A percentile compares a stretch with the other conserved stretches of the same genome.
Conservation (phyloP, 2,113 vertebrate genomes). For the Tiliqua scincoides region DNA sequence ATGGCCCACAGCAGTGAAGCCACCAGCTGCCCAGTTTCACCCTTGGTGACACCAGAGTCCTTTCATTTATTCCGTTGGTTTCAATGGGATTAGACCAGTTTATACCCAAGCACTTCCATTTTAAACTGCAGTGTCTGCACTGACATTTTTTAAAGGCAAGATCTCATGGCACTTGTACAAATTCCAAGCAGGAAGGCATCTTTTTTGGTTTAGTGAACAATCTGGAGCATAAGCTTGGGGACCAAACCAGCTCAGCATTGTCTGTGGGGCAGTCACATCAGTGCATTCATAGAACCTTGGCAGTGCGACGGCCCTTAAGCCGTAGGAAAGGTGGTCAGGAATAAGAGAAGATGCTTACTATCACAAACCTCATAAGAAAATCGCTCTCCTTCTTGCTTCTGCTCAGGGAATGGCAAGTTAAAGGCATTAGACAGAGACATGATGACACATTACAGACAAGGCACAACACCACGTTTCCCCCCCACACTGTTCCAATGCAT, state of each 20-base stretch:
- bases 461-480: conserved; percentile 55
- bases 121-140: not conserved
- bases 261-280: conserved; percentile 16
- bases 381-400: conserved; percentile 98
- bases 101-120: not conserved
- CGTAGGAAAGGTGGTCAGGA: conserved; percentile 52
- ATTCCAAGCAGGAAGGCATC: conserved; percentile 17
- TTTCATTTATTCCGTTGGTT: not conserved
- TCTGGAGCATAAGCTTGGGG: conserved; percentile 17
- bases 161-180: not conserved
- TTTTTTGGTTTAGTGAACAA: conserved; percentile 16
- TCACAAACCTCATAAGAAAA: conserved; percentile 99
- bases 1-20: not conserved
- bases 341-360: conserved; percentile 68
- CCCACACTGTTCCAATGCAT: not conserved
- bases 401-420: conserved; percentile 81
- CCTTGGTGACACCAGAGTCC: not conserved
- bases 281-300: conserved; percentile 43
- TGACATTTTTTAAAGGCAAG: not conserved
- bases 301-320: conserved; percentile 32
- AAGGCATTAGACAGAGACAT: conserved; percentile 81
- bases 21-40: too few species aligned
- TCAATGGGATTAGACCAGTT: not conserved
- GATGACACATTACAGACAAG: conserved; percentile 85
- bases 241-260: conserved; percentile 13